phyloP scores from a whole-genome alignment of 2,888 invertebrate genomes.

The Temnothorax ravouxi region DNA sequence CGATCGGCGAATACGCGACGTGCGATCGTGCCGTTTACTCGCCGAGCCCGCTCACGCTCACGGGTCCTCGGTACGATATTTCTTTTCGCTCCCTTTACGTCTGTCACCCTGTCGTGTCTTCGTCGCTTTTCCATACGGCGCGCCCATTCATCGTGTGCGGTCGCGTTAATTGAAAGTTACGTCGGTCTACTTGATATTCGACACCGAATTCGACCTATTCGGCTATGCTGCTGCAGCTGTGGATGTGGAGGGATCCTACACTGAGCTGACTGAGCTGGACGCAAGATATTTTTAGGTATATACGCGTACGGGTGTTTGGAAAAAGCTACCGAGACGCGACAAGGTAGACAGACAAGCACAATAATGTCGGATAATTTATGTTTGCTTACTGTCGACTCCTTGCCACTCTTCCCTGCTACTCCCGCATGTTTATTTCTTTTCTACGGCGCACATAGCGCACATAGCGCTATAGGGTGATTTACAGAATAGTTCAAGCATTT shows the following conservation, averaged over 20 bases:
- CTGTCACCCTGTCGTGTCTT: slow-evolving; percentile 37
- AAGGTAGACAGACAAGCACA: slow-evolving; percentile 12
- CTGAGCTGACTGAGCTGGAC: slow-evolving; percentile 6
- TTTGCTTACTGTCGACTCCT: slow-evolving; percentile 30
- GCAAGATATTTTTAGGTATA: slow-evolving; percentile 30
- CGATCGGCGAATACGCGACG: slow-evolving; percentile 15
- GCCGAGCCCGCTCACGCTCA: not conserved
- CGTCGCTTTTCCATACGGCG: slow-evolving; percentile 30
- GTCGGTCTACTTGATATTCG: slow-evolving; percentile 57
- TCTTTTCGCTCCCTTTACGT: slow-evolving; percentile 48
- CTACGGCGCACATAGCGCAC: not conserved
- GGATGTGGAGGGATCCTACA: not conserved
- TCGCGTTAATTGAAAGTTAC: slow-evolving; percentile 61
- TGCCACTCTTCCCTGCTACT: not conserved
- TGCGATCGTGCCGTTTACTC: slow-evolving; percentile 52
- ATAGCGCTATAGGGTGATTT: not conserved
- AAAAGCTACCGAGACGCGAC: slow-evolving; percentile 22
- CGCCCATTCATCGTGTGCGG: slow-evolving; percentile 24
- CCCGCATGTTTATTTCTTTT: slow-evolving; percentile 11
- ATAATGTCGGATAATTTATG: slow-evolving; percentile 27
- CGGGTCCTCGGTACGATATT: slow-evolving; percentile 47
- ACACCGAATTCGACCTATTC: slow-evolving; percentile 60
- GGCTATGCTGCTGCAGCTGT: slow-evolving; percentile 4
- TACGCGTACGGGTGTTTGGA: slow-evolving; percentile 10
- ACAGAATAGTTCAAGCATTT: not conserved